phyloP scores from a whole-genome alignment of 2,888 invertebrate species.

The Laspeyria flexula region DNA sequence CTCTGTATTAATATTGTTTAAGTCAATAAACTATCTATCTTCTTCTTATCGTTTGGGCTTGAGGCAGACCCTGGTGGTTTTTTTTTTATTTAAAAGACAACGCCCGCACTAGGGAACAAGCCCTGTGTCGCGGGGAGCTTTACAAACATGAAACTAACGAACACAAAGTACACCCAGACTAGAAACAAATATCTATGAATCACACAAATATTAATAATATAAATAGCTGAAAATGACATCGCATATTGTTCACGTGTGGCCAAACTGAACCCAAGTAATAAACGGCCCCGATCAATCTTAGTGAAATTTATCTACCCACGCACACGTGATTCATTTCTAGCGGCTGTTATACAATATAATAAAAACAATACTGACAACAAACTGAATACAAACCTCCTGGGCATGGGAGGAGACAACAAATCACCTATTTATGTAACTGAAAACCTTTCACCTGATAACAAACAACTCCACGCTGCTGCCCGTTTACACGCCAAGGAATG shows the following conservation, averaged over 20 bases:
- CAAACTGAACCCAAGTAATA: neutral
- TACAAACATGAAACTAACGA: too few relatives aligned
- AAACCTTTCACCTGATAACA: neutral
- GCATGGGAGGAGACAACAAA: constrained; percentile 3
- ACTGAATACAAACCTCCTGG: constrained; percentile 1
- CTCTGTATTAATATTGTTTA: too few relatives aligned
- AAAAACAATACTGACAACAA: neutral
- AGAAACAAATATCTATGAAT: too few relatives aligned
- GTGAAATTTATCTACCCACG: neutral
- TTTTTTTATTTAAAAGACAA: too few relatives aligned
- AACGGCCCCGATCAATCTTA: neutral
- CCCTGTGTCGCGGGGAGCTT: too few relatives aligned
- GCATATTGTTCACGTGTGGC: neutral
- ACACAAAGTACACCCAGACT: too few relatives aligned
- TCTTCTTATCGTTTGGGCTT: too few relatives aligned
- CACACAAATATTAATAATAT: too few relatives aligned
- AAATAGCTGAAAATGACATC: neutral
- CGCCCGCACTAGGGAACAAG: too few relatives aligned
- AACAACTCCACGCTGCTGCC: neutral
- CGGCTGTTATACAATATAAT: neutral
- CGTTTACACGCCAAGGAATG: neutral
- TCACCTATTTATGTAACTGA: neutral
- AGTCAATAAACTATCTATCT: too few relatives aligned
- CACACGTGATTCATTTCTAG: neutral
- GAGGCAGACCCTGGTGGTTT: too few relatives aligned